These are phyloP conservation scores for Hippocampus abdominalis DNA, from an alignment of 2,113 vertebrate genomes.

Conservation along the genomic window DNA sequence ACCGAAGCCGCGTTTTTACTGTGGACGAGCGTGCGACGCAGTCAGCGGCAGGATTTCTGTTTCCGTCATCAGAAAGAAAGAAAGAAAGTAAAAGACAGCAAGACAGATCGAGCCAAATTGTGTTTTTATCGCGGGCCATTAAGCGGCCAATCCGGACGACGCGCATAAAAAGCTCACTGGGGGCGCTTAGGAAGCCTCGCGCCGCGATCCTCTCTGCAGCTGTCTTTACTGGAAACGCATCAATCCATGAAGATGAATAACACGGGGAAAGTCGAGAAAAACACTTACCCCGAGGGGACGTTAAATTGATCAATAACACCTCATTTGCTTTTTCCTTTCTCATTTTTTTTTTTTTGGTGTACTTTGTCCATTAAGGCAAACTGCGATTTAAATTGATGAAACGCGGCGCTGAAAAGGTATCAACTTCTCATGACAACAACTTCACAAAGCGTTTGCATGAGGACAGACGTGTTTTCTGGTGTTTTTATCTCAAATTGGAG, in stretches of 20 bases:
- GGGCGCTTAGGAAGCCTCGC: neutral
- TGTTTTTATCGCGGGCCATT: constrained; percentile 14
- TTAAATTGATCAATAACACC: neutral
- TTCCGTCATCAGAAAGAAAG: neutral
- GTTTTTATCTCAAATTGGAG: neutral
- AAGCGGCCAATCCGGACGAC: constrained; percentile 7
- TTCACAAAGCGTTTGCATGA: neutral
- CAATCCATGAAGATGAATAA: constrained; percentile 2
- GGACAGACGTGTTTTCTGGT: neutral
- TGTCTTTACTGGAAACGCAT: constrained; percentile 8
- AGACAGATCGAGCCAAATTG: neutral
- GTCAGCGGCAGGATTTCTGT: neutral
- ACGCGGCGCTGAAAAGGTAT: neutral
- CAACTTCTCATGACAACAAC: neutral
- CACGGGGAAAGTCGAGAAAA: neutral
- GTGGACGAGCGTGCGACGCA: neutral
- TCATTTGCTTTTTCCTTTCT: neutral
- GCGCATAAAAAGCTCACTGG: constrained; percentile 7
- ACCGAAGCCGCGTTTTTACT: neutral
- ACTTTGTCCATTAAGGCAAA: neutral
- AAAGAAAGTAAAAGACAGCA: neutral
- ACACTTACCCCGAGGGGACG: neutral
- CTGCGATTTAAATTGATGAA: neutral
- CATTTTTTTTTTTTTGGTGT: neutral
- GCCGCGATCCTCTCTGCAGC: neutral